Evolutionary conservation across 53 echinoderm and acorn worm genomes (phyloP).

Genomic region (Zoroaster sp.): DNA sequence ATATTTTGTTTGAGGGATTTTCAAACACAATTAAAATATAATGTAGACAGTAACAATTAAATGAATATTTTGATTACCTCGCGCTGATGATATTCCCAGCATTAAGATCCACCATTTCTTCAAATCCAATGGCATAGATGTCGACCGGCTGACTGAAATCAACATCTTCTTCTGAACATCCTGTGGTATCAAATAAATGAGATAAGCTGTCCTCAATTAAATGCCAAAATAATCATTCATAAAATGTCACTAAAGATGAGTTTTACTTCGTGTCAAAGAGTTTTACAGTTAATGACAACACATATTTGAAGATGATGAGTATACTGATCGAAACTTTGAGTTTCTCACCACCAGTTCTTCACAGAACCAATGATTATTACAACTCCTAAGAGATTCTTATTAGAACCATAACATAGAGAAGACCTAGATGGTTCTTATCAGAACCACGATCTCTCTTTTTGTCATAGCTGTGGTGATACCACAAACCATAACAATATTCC

Average conservation of each 20-base stretch:
- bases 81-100: constrained; percentile 90
- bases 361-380: not conserved
- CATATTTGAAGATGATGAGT: not conserved
- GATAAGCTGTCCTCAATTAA: not conserved
- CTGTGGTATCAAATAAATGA: constrained; percentile 49
- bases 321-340: not conserved
- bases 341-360: not conserved
- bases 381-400: not conserved
- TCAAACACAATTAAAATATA: not conserved
- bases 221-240: not conserved
- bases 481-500: not conserved
- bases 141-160: constrained; percentile 79
- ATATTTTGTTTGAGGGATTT: not conserved
- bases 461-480: not conserved
- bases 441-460: too few species aligned
- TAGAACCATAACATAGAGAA: too few species aligned
- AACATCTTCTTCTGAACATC: constrained; percentile 68
- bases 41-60: not conserved
- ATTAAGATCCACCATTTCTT: constrained; percentile 97
- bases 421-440: too few species aligned
- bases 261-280: too few species aligned
- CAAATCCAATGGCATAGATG: constrained; percentile 94
- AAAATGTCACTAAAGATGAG: too few species aligned
- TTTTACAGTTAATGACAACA: too few species aligned
- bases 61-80: constrained; percentile 44